phyloP scores from a whole-genome alignment of 2,888 invertebrate genomes.

The Pemphredon lugubris region DNA sequence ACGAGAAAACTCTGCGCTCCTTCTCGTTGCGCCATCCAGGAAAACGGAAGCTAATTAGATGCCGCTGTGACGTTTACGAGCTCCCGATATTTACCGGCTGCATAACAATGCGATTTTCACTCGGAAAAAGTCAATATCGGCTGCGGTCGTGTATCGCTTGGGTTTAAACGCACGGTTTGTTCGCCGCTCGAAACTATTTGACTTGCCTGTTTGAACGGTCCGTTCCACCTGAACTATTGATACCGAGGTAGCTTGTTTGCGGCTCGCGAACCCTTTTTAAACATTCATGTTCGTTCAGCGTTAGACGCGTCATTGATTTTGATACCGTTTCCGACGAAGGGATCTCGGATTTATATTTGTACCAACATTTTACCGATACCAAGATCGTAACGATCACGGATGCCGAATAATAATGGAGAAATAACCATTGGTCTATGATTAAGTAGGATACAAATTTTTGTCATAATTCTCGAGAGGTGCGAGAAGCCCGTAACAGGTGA shows the following conservation, averaged over 20 bases:
- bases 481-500: too few species aligned
- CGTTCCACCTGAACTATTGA: conserved; percentile 19
- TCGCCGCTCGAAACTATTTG: conserved; percentile 19
- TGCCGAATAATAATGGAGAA: too few species aligned
- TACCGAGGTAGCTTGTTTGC: not conserved
- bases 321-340: too few species aligned
- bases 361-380: too few species aligned
- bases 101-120: conserved; percentile 24
- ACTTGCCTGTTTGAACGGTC: conserved; percentile 37
- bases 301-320: not conserved
- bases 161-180: not conserved
- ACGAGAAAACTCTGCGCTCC: too few species aligned
- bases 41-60: conserved; percentile 31
- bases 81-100: conserved; percentile 20
- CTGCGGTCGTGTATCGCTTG: not conserved
- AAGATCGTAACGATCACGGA: too few species aligned
- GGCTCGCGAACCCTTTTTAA: not conserved
- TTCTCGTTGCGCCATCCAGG: not conserved
- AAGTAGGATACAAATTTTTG: too few species aligned
- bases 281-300: conserved; percentile 13
- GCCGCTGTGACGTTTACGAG: conserved; percentile 16
- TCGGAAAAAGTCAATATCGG: conserved; percentile 31
- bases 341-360: too few species aligned
- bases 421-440: too few species aligned
- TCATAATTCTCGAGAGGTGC: too few species aligned